These are phyloP conservation scores for Thymelicus lineola DNA, from an alignment of 2,888 invertebrate genomes.

Conservation along the genomic window DNA sequence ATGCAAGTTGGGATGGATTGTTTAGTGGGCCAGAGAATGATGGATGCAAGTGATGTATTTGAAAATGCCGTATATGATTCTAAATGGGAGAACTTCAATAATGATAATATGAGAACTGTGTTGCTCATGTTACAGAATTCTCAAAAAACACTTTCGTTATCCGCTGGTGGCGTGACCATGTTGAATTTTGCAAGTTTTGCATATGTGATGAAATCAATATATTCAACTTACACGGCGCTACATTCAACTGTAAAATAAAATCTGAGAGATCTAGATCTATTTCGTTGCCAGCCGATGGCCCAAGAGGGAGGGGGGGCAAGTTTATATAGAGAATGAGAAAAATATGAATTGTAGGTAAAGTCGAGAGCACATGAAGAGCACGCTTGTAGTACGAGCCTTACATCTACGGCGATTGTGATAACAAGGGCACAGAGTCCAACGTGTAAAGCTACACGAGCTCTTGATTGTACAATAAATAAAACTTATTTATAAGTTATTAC, in stretches of 20 bases:
- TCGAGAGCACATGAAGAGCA: no score
- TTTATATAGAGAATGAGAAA: no score
- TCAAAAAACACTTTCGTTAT: conserved; percentile 61
- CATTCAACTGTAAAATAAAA: conserved; percentile 52
- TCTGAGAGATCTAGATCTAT: no score
- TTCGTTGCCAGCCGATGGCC: no score
- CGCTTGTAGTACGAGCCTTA: no score
- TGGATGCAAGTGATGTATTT: conserved; percentile 59
- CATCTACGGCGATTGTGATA: no score
- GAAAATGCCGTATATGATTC: conserved; percentile 62
- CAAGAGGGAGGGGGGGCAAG: no score
- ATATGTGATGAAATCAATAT: conserved; percentile 60
- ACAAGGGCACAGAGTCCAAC: no score
- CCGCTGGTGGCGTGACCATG: conserved; percentile 62
- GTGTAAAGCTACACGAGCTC: no score
- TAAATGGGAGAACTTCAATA: conserved; percentile 68
- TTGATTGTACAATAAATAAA: no score
- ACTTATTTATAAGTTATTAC: no score
- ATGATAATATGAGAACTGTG: conserved; percentile 59
- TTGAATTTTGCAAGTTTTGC: conserved; percentile 60
- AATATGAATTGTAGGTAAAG: no score
- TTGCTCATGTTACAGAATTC: conserved; percentile 60
- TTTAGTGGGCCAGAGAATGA: conserved; percentile 61
- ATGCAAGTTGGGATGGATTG: conserved; percentile 64
- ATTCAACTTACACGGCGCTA: conserved; percentile 65